Evolutionary conservation across 2,113 vertebrate genomes (phyloP).

Genomic region (Entomyzon cyanotis): DNA sequence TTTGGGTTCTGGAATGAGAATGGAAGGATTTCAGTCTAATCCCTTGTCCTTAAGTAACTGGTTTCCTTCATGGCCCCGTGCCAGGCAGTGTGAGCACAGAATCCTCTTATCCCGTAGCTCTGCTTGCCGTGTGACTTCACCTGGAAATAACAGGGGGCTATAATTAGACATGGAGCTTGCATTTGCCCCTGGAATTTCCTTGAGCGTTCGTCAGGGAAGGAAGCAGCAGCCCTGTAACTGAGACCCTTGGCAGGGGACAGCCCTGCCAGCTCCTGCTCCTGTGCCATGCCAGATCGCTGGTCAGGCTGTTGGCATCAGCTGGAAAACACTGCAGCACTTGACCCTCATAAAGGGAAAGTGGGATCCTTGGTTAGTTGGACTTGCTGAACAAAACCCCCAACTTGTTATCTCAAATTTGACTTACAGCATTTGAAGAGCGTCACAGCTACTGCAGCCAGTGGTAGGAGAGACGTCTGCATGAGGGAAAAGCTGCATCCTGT

Average conservation of each 20-base stretch:
- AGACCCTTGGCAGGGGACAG: background rate
- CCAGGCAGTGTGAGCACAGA: background rate
- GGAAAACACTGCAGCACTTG: background rate
- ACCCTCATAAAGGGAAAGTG: background rate
- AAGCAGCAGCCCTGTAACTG: background rate
- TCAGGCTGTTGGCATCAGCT: background rate
- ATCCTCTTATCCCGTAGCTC: constrained; percentile 27
- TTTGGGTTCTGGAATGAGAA: background rate
- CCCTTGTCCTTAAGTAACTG: background rate
- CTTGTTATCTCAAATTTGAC: background rate
- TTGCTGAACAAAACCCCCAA: background rate
- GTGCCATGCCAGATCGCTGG: fast-evolving
- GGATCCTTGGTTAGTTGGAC: background rate
- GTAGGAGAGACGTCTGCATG: background rate
- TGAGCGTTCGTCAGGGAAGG: fast-evolving
- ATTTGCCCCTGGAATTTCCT: background rate
- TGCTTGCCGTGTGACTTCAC: background rate
- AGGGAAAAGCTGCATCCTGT: background rate
- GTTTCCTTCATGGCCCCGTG: background rate
- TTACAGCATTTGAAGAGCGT: background rate
- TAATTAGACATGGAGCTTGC: background rate
- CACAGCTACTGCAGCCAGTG: background rate
- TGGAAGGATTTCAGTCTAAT: background rate
- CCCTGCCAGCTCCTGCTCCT: background rate
- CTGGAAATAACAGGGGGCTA: constrained; percentile 20